Base-by-base conservation (phyloP, 1,140 invertebrate species). In the Trinorchestia longiramus region DNA sequence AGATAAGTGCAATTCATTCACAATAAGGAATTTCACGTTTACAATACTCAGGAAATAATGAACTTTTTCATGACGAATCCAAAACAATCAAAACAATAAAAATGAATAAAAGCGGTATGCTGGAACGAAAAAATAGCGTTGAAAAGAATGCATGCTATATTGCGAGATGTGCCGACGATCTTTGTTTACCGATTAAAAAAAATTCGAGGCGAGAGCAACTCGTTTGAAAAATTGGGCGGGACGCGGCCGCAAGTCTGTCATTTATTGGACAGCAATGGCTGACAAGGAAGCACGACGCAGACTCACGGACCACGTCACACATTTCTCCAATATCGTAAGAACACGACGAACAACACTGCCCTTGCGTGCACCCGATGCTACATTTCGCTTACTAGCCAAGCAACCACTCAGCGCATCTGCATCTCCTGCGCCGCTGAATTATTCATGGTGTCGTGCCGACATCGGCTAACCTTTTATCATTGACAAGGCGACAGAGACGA, bases 361-460 rank as follows among this genome's bases (percentile, higher is more conserved):
- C 36, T 94, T 6, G 43, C 43, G 43, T 47, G 44, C 92, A n/a
- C 44, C 62, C 43, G 92, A 23, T 47, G 92, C 92, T 47, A 94
- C 92, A 94, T 47, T 94, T 94, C 92, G 92, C 43, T 45, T 45
- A 94, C 88, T 42, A 91, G 88, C 43, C 92, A 94, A 47, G 43
- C 43, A 94, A 94, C 92, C 92, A 94, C 92, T 94, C 92, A 94
- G 92, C 44, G 92, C 92, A 94, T 94, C 92, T 94, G 92, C 92
- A 94, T 94, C 92, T 47, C 92, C 43, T 94, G 43, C 92, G 44
- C 92, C 44, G 44, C 92, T 94, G 92, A 44, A 94, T 94, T 94
- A 94, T 94, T 94, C 92, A 94, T 94, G 92, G 43, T 94, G 92
- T 94, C 92, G 92, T 94, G 92, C 92, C 92, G 92, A 94, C 92